A percentile compares a stretch with the other conserved stretches of the same genome.
phyloP scores from a whole-genome alignment of 1,140 invertebrate species.

The Elymnias hypermnestra region DNA sequence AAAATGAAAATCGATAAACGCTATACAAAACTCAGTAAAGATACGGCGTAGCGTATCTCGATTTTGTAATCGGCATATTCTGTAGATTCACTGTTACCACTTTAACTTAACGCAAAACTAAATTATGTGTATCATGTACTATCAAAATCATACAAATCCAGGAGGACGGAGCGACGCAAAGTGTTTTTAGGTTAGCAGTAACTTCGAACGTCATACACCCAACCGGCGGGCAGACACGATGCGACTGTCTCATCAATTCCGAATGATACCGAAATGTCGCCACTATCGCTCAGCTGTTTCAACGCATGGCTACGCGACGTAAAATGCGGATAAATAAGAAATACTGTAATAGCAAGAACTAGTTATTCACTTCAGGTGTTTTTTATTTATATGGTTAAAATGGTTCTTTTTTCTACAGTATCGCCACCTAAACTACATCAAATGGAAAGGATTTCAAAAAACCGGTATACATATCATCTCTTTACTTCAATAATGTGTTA shows the following conservation, averaged over 20 bases:
- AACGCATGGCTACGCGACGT: slow-evolving; percentile 52
- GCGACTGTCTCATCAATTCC: slow-evolving; percentile 65
- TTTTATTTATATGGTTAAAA: slow-evolving; percentile 1
- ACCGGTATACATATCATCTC: not conserved
- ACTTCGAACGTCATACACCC: slow-evolving; percentile 56
- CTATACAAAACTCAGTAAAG: slow-evolving; percentile 52
- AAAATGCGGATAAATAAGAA: slow-evolving; percentile 39
- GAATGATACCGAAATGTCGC: slow-evolving; percentile 47
- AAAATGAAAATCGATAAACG: slow-evolving; percentile 72
- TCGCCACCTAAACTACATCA: not conserved
- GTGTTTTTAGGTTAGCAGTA: slow-evolving; percentile 58
- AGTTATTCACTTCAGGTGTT: not conserved
- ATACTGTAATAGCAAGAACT: not conserved
- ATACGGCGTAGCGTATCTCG: slow-evolving; percentile 54
- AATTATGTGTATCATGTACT: slow-evolving; percentile 38
- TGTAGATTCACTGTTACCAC: slow-evolving; percentile 38
- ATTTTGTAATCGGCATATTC: slow-evolving; percentile 38
- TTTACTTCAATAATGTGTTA: too few relatives aligned
- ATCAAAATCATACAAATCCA: slow-evolving; percentile 39
- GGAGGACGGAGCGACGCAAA: slow-evolving; percentile 56
- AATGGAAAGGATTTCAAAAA: not conserved
- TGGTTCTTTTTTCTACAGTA: not conserved
- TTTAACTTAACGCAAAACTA: slow-evolving; percentile 38
- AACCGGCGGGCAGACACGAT: slow-evolving; percentile 69
- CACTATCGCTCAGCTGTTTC: slow-evolving; percentile 65